These are phyloP conservation scores for Beroe forskalii DNA, from an alignment of 37 sponge, comb jelly and placozoan species.

Conservation along the genomic window DNA sequence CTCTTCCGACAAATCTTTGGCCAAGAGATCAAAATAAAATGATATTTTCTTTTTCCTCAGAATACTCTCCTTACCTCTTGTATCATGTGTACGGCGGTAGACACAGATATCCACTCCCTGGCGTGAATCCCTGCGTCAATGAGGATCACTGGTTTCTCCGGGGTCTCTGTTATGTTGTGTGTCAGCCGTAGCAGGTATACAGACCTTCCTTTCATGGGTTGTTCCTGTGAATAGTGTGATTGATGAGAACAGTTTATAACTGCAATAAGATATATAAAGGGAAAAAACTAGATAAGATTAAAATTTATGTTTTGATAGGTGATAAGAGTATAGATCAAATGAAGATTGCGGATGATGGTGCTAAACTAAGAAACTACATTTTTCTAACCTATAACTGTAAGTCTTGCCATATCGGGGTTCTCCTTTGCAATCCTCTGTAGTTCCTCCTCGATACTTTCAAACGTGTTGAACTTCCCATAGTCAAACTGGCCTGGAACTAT, in stretches of 20 bases:
- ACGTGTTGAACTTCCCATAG: slow-evolving; percentile 7
- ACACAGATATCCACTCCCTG: slow-evolving; percentile 48
- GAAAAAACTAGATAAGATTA: neutral
- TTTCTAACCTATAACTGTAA: slow-evolving; percentile 9
- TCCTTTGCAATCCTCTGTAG: slow-evolving; percentile 2
- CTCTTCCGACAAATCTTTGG: no score
- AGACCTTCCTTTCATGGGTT: neutral
- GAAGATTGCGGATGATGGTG: no score
- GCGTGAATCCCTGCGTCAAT: slow-evolving; percentile 47
- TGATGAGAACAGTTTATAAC: neutral
- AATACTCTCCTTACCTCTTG: no score
- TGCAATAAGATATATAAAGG: neutral
- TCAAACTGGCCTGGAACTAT: neutral
- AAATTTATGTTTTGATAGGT: no score
- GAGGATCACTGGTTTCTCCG: slow-evolving; percentile 16
- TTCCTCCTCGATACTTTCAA: slow-evolving; percentile 14
- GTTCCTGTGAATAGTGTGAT: neutral
- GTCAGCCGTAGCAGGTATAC: slow-evolving; percentile 18
- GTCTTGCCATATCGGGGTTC: slow-evolving; percentile 6
- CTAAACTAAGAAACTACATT: no score
- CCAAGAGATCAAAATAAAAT: no score
- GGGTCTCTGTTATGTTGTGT: neutral
- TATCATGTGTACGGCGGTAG: slow-evolving; percentile 50
- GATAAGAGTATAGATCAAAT: no score
- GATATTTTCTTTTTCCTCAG: no score